phyloP scores from a whole-genome alignment of 2,888 invertebrate genomes.

The Anthrax anthrax region DNA sequence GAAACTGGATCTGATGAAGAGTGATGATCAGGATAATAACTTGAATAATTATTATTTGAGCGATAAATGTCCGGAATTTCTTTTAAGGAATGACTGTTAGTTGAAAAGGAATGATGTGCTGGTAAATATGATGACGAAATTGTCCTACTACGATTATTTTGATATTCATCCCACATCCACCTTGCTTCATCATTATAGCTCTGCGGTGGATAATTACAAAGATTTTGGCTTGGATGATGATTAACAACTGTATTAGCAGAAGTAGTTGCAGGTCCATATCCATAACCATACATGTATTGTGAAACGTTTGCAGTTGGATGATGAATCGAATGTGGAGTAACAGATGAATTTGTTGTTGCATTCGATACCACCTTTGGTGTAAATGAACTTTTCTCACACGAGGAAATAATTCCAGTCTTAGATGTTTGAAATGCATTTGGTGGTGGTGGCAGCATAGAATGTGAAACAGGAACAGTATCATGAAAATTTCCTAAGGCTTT shows the following conservation, averaged over 20 bases:
- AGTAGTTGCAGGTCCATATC: slow-evolving; percentile 5
- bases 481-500: background rate
- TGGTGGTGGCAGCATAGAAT: slow-evolving; percentile 1
- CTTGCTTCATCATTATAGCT: slow-evolving; percentile 7
- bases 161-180: slow-evolving; percentile 10
- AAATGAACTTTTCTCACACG: background rate
- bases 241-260: background rate
- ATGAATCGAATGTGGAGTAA: background rate
- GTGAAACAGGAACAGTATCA: background rate
- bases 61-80: slow-evolving; percentile 4
- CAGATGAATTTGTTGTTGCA: background rate
- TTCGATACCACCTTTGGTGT: background rate
- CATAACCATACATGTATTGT: slow-evolving; percentile 4
- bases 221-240: slow-evolving; percentile 6
- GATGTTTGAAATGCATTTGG: background rate
- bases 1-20: background rate
- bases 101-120: background rate
- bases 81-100: slow-evolving; percentile 3
- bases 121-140: background rate
- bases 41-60: background rate
- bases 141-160: slow-evolving; percentile 3
- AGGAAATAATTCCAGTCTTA: background rate
- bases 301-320: background rate
- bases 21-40: background rate
- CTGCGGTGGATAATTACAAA: slow-evolving; percentile 3